These are phyloP conservation scores for Osmerus mordax DNA, from an alignment of 2,113 vertebrate genomes.

Conservation along the genomic window DNA sequence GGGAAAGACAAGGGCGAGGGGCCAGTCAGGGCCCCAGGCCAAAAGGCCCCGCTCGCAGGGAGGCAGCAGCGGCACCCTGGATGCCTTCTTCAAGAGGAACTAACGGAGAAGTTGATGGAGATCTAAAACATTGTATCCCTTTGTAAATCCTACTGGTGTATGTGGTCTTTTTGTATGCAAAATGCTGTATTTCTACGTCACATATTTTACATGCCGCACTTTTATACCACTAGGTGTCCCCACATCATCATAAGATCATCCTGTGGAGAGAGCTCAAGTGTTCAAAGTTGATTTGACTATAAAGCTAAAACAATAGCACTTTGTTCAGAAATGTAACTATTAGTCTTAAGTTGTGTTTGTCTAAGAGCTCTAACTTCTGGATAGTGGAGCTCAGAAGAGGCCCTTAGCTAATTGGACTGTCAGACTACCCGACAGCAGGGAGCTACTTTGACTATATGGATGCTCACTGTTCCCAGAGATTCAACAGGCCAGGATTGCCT, in stretches of 20 bases:
- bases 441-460: too few relatives aligned
- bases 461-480: too few relatives aligned
- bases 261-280: not conserved
- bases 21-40: constrained; percentile 60
- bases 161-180: too few relatives aligned
- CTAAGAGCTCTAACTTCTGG: not conserved
- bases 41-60: constrained; percentile 73
- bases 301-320: too few relatives aligned
- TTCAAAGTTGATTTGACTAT: too few relatives aligned
- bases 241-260: not conserved
- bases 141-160: too few relatives aligned
- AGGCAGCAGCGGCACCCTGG: constrained; percentile 72
- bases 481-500: not conserved
- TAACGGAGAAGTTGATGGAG: constrained; percentile 27
- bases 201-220: not conserved
- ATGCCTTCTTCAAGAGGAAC: constrained; percentile 84
- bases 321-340: too few relatives aligned
- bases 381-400: not conserved
- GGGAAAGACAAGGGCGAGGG: constrained; percentile 75
- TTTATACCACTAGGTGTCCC: constrained; percentile 35
- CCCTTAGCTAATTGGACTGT: constrained; percentile 4
- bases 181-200: not conserved
- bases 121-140: not conserved
- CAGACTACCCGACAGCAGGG: not conserved
- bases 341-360: not conserved